Evolutionary conservation across 2,888 invertebrate species (phyloP).

Genomic region (Acleris holmiana): DNA sequence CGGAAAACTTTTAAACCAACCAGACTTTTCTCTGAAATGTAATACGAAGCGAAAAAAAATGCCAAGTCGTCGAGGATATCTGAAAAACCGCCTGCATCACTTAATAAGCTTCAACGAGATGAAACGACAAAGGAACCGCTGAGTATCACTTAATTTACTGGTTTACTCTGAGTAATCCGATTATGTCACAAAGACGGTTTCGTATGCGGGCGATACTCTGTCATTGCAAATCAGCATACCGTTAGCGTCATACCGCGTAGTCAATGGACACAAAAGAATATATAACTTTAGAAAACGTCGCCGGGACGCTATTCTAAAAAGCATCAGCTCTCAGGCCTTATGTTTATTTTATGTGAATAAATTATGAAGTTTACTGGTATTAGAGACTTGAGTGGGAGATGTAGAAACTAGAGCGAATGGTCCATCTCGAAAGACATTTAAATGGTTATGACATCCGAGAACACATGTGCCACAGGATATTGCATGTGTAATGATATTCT

Average conservation of each 20-base stretch:
- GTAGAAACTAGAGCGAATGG: constrained; percentile 16
- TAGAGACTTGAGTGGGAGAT: constrained; percentile 6
- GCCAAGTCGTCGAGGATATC: background rate
- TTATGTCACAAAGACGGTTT: constrained; percentile 48
- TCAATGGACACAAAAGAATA: constrained; percentile 11
- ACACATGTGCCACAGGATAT: constrained; percentile 34
- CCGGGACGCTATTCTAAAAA: background rate
- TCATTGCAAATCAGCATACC: constrained; percentile 37
- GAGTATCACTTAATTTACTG: constrained; percentile 31
- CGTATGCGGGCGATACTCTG: constrained; percentile 48
- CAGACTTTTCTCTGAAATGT: background rate
- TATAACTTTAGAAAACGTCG: constrained; percentile 1
- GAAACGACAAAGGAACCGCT: constrained; percentile 24
- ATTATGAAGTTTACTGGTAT: constrained; percentile 22
- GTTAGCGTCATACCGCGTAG: constrained; percentile 28
- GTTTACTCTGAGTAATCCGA: constrained; percentile 49
- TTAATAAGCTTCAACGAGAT: constrained; percentile 18
- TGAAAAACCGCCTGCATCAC: background rate
- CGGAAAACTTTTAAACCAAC: constrained; percentile 3
- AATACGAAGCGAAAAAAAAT: too few relatives aligned
- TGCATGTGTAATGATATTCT: constrained; percentile 19
- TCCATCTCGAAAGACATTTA: constrained; percentile 26
- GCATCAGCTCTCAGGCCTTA: background rate
- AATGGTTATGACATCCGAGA: constrained; percentile 32
- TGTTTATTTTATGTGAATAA: constrained; percentile 20